phyloP scores from a whole-genome alignment of 2,113 vertebrate species.

The Scopus umbretta region DNA sequence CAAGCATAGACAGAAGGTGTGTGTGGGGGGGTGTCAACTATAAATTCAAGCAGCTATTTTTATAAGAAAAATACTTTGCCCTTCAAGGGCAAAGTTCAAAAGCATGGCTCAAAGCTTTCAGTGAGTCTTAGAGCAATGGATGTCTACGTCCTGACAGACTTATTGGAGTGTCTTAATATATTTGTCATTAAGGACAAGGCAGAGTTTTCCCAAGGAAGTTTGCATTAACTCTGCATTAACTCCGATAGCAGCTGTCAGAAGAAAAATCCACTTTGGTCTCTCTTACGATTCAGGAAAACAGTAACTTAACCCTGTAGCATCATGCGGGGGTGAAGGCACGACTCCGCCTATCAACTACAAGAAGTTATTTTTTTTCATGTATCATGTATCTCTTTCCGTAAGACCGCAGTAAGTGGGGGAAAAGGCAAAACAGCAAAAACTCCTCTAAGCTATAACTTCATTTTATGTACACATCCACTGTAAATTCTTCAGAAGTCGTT shows the following conservation, averaged over 20 bases:
- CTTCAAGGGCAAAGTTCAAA: background rate
- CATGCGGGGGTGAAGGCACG: background rate
- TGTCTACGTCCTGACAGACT: background rate
- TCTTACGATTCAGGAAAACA: background rate
- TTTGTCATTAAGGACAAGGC: background rate
- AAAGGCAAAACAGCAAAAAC: background rate
- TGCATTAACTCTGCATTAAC: background rate
- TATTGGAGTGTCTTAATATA: background rate
- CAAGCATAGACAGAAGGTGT: background rate
- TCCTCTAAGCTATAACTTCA: background rate
- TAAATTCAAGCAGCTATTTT: background rate
- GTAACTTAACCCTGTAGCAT: background rate
- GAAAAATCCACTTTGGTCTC: background rate
- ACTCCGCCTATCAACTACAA: background rate
- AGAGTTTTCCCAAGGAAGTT: background rate
- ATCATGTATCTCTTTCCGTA: rapidly evolving
- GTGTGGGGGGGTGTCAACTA: rapidly evolving
- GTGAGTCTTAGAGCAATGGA: background rate
- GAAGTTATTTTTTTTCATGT: background rate
- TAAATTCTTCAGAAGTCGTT: background rate
- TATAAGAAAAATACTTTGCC: background rate
- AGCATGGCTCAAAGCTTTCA: background rate
- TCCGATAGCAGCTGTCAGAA: background rate
- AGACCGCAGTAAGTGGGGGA: background rate
- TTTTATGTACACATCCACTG: background rate